Evolutionary conservation across 2,888 invertebrate genomes (phyloP), one percentile per base, ranked within the genome.

Genomic region (Poecilobothrus nobilitatus): DNA sequence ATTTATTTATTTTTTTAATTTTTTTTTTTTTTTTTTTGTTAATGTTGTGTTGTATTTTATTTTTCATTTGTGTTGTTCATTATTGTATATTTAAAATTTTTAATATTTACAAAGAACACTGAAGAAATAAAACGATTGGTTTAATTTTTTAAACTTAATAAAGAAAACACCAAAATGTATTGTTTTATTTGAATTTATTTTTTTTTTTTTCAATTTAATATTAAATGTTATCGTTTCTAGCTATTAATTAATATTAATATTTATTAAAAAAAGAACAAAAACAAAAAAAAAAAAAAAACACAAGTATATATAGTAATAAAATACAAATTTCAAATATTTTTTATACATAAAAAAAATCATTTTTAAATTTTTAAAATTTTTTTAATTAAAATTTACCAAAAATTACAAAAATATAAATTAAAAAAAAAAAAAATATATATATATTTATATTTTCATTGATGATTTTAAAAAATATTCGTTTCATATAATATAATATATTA

Each of bases 31-130:
- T 37, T 37, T 10, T 18, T 53, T n/a, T 53, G 53, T 53, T 53
- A 53, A 53, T 53, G 53, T 53, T 53, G 53, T 53, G 53, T 53
- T 53, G 53, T 53, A 53, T 53, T 53, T 53, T 53, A 53, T 53
- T 53, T 53, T 53, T 53, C 53, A 53, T 53, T 53, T 53, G 53
- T 53, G 53, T 53, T 53, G 53, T 53, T 53, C 15, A 53, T 53
- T 53, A 53, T 53, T 53, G 53, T 53, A 53, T 53, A 53, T 53
- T 53, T 53, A 5, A 27, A 53, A 53, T 53, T 53, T n/a, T 53
- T 53, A 53, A 53, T 53, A 53, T 53, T 53, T 53, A 53, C 53
- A 18, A n/a, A 53, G 15, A 53, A 18, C 53, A 53, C 53, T 53
- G 53, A 53, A 53, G 53, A 53, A 53, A 53, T 18, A 53, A 53